These are phyloP conservation scores for Hemistola chrysoprasaria DNA, from an alignment of 2,888 invertebrate species.

Conservation along the genomic window DNA sequence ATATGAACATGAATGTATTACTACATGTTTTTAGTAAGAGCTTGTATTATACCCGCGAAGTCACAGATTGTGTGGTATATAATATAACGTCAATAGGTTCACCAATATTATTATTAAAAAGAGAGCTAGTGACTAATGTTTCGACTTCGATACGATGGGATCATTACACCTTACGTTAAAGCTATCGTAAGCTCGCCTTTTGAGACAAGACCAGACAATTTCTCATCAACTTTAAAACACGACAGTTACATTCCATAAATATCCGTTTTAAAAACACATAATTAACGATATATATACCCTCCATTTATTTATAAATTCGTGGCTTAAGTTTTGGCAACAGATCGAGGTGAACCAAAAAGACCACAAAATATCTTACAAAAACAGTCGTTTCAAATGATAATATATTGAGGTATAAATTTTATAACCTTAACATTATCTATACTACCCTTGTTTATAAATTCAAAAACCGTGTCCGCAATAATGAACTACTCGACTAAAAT, in stretches of 20 bases:
- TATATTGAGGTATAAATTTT: conserved; percentile 61
- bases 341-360: conserved; percentile 39
- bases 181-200: conserved; percentile 42
- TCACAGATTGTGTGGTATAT: too few relatives aligned
- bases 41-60: too few relatives aligned
- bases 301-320: conserved; percentile 16
- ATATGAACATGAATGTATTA: too few relatives aligned
- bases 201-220: conserved; percentile 17
- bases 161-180: conserved; percentile 65
- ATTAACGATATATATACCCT: conserved; percentile 6
- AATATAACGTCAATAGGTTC: conserved; percentile 11
- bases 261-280: conserved; percentile 10
- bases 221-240: conserved; percentile 12
- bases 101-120: conserved; percentile 37
- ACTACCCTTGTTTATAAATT: conserved; percentile 50
- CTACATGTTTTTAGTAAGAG: too few relatives aligned
- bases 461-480: conserved; percentile 47
- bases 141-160: conserved; percentile 71
- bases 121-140: conserved; percentile 69
- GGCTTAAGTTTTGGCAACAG: conserved; percentile 21
- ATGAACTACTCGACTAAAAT: conserved; percentile 46
- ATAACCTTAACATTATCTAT: conserved; percentile 56
- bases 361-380: conserved; percentile 49
- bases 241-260: conserved; percentile 18
- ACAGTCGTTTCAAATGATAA: conserved; percentile 51